Percentiles rank a stretch among this genome's conserved stretches.
phyloP scores from a whole-genome alignment of 2,797 vertebrate genomes.

The Rhinichthys osculus region DNA sequence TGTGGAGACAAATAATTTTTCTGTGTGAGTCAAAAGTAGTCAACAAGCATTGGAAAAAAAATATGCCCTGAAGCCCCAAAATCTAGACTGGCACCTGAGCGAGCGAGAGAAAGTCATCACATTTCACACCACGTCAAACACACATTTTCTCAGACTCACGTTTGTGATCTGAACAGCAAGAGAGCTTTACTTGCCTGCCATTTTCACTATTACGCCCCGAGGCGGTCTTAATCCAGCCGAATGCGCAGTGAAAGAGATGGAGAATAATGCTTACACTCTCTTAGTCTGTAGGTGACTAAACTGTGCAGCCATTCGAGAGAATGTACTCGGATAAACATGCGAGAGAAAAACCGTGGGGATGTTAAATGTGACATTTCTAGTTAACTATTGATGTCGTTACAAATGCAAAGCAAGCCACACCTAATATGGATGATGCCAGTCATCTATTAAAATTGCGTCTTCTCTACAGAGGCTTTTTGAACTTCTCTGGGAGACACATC shows the following conservation, averaged over 20 bases:
- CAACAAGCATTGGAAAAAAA: constrained; percentile 58
- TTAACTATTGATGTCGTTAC: constrained; percentile 50
- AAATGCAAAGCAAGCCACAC: not conserved
- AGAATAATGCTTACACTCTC: constrained; percentile 65
- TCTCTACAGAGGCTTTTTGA: not conserved
- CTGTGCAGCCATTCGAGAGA: constrained; percentile 60
- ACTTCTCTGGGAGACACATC: not conserved
- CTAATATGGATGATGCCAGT: not conserved
- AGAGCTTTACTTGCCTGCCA: constrained; percentile 65
- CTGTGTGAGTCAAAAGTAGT: constrained; percentile 40
- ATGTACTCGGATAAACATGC: constrained; percentile 64
- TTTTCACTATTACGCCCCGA: constrained; percentile 71
- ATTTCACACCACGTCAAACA: constrained; percentile 61
- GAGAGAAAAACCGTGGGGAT: constrained; percentile 54
- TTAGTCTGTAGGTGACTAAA: constrained; percentile 65
- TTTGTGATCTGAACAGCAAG: constrained; percentile 64
- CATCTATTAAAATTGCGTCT: not conserved
- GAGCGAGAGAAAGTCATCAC: constrained; percentile 71
- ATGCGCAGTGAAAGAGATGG: constrained; percentile 74
- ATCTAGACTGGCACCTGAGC: constrained; percentile 53
- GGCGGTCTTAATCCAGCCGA: constrained; percentile 72
- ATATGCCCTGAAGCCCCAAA: constrained; percentile 58
- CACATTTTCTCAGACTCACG: constrained; percentile 69
- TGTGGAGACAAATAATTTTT: constrained; percentile 31
- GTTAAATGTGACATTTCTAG: constrained; percentile 67